A percentile compares a stretch with the other conserved stretches of the same genome.
These are phyloP conservation scores for Amphipoea lucens DNA, from an alignment of 2,888 invertebrate genomes.

Conservation along the genomic window DNA sequence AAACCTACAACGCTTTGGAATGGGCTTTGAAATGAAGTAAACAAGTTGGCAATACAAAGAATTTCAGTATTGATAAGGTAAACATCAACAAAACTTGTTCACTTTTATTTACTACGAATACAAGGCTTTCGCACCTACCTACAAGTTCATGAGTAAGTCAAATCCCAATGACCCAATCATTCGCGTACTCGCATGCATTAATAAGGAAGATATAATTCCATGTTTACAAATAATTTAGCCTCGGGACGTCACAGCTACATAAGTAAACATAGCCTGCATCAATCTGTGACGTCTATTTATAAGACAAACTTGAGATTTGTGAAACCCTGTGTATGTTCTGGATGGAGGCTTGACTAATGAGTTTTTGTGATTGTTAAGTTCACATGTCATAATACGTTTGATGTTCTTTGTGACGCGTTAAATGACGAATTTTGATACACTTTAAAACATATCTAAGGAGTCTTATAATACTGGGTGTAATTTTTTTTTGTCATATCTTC, in stretches of 20 bases:
- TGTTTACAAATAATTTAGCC: background rate
- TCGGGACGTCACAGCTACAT: background rate
- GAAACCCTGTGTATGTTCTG: background rate
- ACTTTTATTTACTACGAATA: background rate
- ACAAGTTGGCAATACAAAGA: background rate
- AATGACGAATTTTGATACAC: background rate
- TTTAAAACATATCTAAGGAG: background rate
- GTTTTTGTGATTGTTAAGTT: background rate
- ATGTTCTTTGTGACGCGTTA: background rate
- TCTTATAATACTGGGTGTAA: background rate
- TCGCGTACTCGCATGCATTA: background rate
- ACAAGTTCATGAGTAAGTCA: background rate
- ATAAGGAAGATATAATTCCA: background rate
- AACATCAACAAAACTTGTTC: background rate
- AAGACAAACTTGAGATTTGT: background rate
- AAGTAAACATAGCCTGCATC: no score
- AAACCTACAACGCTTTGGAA: no score
- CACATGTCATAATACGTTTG: background rate
- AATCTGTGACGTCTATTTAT: constrained; percentile 19
- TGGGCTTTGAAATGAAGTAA: background rate
- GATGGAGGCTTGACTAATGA: background rate
- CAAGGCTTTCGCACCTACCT: background rate
- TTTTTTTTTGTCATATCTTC: no score
- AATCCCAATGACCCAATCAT: background rate
- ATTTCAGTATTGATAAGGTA: background rate